Evolutionary conservation across 2,888 invertebrate species (phyloP).

Genomic region (Hartigia nigra): DNA sequence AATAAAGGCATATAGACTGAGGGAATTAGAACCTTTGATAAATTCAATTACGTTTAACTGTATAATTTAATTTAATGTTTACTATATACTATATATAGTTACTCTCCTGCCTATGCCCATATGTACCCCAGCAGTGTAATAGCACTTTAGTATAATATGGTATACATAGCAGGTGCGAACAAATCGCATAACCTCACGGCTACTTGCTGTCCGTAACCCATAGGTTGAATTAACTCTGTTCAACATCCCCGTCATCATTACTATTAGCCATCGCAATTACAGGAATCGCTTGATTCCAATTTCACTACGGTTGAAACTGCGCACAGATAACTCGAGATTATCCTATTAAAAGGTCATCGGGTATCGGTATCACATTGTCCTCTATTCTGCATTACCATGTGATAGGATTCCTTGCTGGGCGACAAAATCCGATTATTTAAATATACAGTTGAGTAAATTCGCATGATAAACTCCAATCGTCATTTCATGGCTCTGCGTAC

Average conservation of each 20-base stretch:
- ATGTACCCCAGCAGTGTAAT: background rate
- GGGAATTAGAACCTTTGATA: background rate
- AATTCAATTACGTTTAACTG: background rate
- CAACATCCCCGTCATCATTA: background rate
- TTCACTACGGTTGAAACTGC: background rate
- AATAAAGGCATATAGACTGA: background rate
- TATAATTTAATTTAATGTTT: background rate
- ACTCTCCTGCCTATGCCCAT: background rate
- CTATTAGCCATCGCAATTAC: background rate
- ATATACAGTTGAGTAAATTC: background rate
- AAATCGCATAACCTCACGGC: background rate
- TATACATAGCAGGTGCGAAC: background rate
- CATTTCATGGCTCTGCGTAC: background rate
- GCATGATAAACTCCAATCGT: background rate
- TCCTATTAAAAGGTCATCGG: conserved; percentile 5
- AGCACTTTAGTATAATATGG: background rate
- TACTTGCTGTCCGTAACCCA: background rate
- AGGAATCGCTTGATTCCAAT: background rate
- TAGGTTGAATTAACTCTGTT: background rate
- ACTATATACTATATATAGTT: background rate
- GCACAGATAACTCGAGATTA: background rate
- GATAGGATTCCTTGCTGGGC: background rate
- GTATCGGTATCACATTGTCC: background rate
- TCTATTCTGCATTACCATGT: background rate
- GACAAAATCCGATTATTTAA: background rate